Percentiles rank a stretch among this genome's conserved stretches.
Conservation (phyloP, 2,888 invertebrate species). For the Salpingus planirostris region DNA sequence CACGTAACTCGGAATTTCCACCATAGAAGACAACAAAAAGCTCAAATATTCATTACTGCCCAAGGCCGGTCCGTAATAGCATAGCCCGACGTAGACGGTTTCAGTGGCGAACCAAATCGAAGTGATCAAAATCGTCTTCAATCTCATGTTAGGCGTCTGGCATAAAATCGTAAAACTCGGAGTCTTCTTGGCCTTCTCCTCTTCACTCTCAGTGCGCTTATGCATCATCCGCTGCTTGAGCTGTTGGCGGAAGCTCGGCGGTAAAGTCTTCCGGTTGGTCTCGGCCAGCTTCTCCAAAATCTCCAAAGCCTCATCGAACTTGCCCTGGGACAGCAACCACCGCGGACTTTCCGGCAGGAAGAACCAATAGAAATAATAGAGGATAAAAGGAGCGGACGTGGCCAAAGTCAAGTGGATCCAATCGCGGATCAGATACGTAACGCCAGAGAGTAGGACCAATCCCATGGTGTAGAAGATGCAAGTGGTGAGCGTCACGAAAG, state of each 20-base stretch:
- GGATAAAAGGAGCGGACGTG: conserved; percentile 76
- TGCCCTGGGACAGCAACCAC: conserved; percentile 74
- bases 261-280: conserved; percentile 68
- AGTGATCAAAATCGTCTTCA: conserved; percentile 79
- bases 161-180: conserved; percentile 58
- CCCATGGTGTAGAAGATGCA: conserved; percentile 86
- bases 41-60: conserved; percentile 83
- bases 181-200: conserved; percentile 43
- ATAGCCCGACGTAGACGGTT: conserved; percentile 84
- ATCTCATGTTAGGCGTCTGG: conserved; percentile 78
- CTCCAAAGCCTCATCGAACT: conserved; percentile 70
- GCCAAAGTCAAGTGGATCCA: conserved; percentile 75
- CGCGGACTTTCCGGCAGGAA: conserved; percentile 85
- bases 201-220: conserved; percentile 48
- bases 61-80: conserved; percentile 83
- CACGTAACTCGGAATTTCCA: conserved; percentile 83
- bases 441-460: conserved; percentile 69
- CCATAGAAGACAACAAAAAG: conserved; percentile 77
- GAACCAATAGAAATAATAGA: conserved; percentile 78
- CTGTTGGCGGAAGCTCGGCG: conserved; percentile 61
- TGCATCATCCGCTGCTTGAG: conserved; percentile 63
- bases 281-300: conserved; percentile 70
- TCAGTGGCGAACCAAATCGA: conserved; percentile 89
- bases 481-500: conserved; percentile 87
- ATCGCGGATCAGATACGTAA: conserved; percentile 77